Conservation (phyloP, 1,140 invertebrate genomes). For the Hyles euphorbiae region DNA sequence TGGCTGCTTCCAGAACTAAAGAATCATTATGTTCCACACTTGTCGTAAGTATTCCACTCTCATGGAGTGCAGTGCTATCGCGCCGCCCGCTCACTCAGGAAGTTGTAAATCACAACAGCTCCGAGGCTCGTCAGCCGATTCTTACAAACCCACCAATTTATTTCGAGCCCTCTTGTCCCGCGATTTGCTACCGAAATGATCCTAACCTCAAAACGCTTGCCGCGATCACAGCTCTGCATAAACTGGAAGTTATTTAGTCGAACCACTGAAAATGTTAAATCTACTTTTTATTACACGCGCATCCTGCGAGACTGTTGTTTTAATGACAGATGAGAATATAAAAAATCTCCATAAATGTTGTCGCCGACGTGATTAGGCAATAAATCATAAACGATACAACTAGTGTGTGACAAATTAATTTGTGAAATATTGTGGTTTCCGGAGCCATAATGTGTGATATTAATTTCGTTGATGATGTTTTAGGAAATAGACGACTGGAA, state of each 20-base stretch:
- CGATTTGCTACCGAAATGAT: neutral
- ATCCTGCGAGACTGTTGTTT: slow-evolving; percentile 49
- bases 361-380: slow-evolving; percentile 3
- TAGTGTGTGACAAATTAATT: slow-evolving; percentile 19
- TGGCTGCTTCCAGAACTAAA: too few relatives aligned
- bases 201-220: neutral
- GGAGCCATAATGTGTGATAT: neutral
- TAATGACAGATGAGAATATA: slow-evolving; percentile 37
- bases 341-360: slow-evolving; percentile 25
- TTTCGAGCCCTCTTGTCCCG: slow-evolving; percentile 18
- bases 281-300: slow-evolving; percentile 53
- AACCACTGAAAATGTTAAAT: slow-evolving; percentile 58
- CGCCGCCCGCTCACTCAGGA: slow-evolving; percentile 47
- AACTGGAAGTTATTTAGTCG: slow-evolving; percentile 31
- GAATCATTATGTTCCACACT: too few relatives aligned
- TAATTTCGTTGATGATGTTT: too few relatives aligned
- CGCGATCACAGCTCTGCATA: slow-evolving; percentile 18
- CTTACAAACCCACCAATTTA: slow-evolving; percentile 30
- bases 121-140: slow-evolving; percentile 36
- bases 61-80: slow-evolving; percentile 33
- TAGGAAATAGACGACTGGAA: too few relatives aligned
- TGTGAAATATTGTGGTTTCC: slow-evolving; percentile 3
- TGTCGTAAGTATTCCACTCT: slow-evolving; percentile 15
- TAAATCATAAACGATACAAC: slow-evolving; percentile 8
- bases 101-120: slow-evolving; percentile 60